Evolutionary conservation across 2,888 invertebrate species (phyloP), one percentile per base, ranked within the genome.

Genomic region (Ormyrus pomaceus): DNA sequence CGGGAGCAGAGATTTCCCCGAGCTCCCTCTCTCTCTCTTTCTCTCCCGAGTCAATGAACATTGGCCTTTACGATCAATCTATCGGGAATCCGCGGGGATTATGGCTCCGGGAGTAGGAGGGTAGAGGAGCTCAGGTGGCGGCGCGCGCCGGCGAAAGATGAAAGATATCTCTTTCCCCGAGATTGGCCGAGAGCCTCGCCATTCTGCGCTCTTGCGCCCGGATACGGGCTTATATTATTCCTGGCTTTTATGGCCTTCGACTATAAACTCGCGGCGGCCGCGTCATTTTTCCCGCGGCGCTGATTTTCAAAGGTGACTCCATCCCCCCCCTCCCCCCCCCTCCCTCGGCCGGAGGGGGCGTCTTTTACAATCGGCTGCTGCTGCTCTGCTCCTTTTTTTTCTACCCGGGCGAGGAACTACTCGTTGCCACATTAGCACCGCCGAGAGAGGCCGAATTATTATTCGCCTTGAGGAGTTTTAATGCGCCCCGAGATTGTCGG

Each of bases 11-110:
- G 65, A 71, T 51, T 58, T 34, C 70, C 64, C 45, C 55, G n/a
- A 64, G 58, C 66, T 74, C 66, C 11, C 34, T 34, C 34, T 34
- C 34, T 34, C 34, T 34, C 34, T n/a, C 13, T 6, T n/a, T 45
- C 11, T 11, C 64, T 19, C 34, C 61, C 68, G 80, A 83, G 82
- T 83, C 83, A 82, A 85, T 83, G 83, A 84, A 83, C 81, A 79
- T 83, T 78, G 84, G n/a, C 74, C 84, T 86, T 86, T 85, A 86
- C 84, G 85, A 85, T 85, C 84, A 83, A 86, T 85, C 85, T 83
- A 84, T 86, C 72, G 83, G 80, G 83, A 83, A 83, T 84, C 81
- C 83, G 76, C 34, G 65, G 68, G 81, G 82, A 83, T 83, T 82
- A 84, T 79, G 72, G 71, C 71, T 70, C 66, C 13, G 61, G 10